phyloP scores from a whole-genome alignment of 2,113 vertebrate genomes.

The Mesoclemmys tuberculata region DNA sequence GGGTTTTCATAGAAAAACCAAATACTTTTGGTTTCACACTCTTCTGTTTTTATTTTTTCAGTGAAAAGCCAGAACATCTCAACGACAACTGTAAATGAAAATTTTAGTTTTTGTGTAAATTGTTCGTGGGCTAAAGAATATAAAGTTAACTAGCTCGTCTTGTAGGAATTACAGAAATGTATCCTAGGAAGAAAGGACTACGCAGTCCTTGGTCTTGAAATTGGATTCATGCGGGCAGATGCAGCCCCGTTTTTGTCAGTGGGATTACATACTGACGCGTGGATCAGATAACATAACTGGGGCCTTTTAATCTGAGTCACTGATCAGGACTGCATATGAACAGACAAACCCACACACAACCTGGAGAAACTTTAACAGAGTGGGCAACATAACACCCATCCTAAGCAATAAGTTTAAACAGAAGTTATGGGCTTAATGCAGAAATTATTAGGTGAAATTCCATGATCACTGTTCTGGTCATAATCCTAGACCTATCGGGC shows the following conservation, averaged over 20 bases:
- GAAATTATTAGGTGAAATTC: constrained; percentile 41
- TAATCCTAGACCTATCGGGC: background rate
- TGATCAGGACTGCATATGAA: rapidly evolving
- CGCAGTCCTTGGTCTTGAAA: background rate
- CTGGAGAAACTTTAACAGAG: background rate
- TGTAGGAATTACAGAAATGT: background rate
- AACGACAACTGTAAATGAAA: background rate
- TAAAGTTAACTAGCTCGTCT: background rate
- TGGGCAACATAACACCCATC: background rate
- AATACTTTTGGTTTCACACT: background rate
- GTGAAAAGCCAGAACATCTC: background rate
- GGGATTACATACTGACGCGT: rapidly evolving
- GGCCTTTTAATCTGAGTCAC: background rate
- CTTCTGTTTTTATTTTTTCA: background rate
- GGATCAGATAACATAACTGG: rapidly evolving
- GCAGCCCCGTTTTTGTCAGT: background rate
- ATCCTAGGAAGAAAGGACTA: background rate
- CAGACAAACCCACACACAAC: background rate
- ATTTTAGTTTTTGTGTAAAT: background rate
- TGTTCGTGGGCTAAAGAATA: background rate
- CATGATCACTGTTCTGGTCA: constrained; percentile 6
- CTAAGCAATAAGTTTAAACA: constrained; percentile 28
- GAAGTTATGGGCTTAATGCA: constrained; percentile 23
- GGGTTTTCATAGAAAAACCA: background rate
- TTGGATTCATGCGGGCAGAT: background rate